Conservation (phyloP, 2,797 vertebrate species). For the Lepidocolaptes lacrymiger region DNA sequence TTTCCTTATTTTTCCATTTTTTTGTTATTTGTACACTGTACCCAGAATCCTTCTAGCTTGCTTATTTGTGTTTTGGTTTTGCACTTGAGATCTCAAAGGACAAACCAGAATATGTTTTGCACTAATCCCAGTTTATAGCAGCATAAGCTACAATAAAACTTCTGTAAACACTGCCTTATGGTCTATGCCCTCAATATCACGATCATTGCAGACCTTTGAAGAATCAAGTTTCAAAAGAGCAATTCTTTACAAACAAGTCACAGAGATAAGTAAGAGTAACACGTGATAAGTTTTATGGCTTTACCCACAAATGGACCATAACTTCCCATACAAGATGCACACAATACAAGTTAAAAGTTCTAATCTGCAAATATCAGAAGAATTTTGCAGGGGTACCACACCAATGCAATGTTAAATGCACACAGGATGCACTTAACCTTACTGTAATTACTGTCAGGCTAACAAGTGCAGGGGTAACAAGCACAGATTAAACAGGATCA, state of each 20-base stretch:
- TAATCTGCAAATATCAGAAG: background rate
- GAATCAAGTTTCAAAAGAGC: background rate
- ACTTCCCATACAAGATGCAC: background rate
- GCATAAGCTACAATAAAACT: conserved; percentile 54
- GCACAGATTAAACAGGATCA: background rate
- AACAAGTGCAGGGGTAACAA: background rate
- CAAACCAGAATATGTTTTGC: conserved; percentile 51
- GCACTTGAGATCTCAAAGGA: conserved; percentile 41
- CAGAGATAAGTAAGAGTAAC: conserved; percentile 4
- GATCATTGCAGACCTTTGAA: conserved; percentile 10
- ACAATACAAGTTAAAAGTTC: background rate
- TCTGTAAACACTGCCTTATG: conserved; percentile 36
- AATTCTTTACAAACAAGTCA: background rate
- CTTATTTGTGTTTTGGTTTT: conserved; percentile 30
- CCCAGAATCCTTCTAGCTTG: conserved; percentile 36
- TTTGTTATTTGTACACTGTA: background rate
- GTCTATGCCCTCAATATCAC: conserved; percentile 10
- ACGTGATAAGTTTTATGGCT: background rate
- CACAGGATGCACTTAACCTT: background rate
- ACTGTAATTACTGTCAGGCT: background rate
- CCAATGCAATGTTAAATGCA: background rate
- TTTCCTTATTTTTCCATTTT: background rate
- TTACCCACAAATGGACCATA: background rate
- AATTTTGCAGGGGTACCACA: background rate
- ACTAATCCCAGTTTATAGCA: conserved; percentile 51